These are phyloP conservation scores for Drosophila pruinosa DNA, from an alignment of 1,140 invertebrate species.

Conservation along the genomic window DNA sequence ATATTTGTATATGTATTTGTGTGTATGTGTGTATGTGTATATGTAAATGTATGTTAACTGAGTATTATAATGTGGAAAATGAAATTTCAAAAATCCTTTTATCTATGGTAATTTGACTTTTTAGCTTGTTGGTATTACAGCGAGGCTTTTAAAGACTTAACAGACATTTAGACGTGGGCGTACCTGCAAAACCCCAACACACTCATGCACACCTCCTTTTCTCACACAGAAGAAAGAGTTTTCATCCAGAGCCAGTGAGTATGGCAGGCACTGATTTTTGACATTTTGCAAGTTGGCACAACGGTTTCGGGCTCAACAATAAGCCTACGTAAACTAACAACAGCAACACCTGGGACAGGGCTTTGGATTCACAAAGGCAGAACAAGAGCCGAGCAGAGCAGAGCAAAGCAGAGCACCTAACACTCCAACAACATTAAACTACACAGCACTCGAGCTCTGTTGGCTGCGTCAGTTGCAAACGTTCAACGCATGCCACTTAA, in stretches of 20 bases:
- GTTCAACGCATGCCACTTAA: slow-evolving; percentile 74
- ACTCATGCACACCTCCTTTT: slow-evolving; percentile 10
- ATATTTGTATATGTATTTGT: slow-evolving; percentile 18
- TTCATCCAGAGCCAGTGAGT: slow-evolving; percentile 23
- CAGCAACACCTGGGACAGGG: slow-evolving; percentile 44
- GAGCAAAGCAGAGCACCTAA: not conserved
- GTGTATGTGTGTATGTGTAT: slow-evolving; percentile 17
- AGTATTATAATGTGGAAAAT: slow-evolving; percentile 38
- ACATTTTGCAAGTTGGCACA: slow-evolving; percentile 54
- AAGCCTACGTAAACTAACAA: slow-evolving; percentile 71
- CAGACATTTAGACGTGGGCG: slow-evolving; percentile 23
- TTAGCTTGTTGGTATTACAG: slow-evolving; percentile 49
- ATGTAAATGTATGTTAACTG: slow-evolving; percentile 23
- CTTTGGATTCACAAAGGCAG: not conserved
- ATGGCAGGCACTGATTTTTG: slow-evolving; percentile 61
- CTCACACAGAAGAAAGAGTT: not conserved
- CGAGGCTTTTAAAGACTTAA: slow-evolving; percentile 41
- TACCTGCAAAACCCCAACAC: not conserved
- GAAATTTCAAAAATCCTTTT: slow-evolving; percentile 49
- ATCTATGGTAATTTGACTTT: slow-evolving; percentile 70
- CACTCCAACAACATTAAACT: slow-evolving; percentile 1
- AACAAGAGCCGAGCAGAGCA: not conserved
- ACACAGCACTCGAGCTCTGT: not conserved
- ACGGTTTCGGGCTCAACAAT: slow-evolving; percentile 50
- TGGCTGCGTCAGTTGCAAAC: slow-evolving; percentile 28